These are phyloP conservation scores for Drosophila monieri DNA, from an alignment of 2,888 invertebrate genomes.

Conservation along the genomic window DNA sequence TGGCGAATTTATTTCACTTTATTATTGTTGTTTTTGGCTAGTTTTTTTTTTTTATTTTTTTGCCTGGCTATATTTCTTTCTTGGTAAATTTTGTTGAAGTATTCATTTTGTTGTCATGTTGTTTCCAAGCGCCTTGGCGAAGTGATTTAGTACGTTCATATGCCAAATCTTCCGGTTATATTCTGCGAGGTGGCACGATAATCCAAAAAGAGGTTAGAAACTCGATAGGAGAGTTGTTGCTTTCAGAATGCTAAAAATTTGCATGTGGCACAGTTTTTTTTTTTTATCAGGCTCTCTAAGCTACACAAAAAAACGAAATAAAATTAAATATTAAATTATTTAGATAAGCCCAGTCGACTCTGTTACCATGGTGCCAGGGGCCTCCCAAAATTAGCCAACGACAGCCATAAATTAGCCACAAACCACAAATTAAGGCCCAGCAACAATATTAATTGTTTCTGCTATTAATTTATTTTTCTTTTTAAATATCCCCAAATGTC, in stretches of 20 bases:
- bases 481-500: slow-evolving; percentile 72
- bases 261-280: slow-evolving; percentile 1
- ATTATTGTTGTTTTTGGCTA: slow-evolving; percentile 19
- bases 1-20: slow-evolving; percentile 47
- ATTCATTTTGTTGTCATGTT: slow-evolving; percentile 80
- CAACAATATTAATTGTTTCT: slow-evolving; percentile 24
- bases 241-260: background rate
- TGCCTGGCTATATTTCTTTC: slow-evolving; percentile 59
- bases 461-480: slow-evolving; percentile 54
- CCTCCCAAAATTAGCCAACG: slow-evolving; percentile 67
- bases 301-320: background rate
- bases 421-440: slow-evolving; percentile 36
- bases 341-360: slow-evolving; percentile 2
- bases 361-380: slow-evolving; percentile 59
- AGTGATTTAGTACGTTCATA: slow-evolving; percentile 73
- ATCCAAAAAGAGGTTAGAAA: slow-evolving; percentile 17
- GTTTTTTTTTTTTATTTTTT: slow-evolving; percentile 21
- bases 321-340: slow-evolving; percentile 1
- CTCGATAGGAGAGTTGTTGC: slow-evolving; percentile 9
- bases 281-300: too few species aligned
- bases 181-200: slow-evolving; percentile 11
- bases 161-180: slow-evolving; percentile 68
- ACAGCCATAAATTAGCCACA: slow-evolving; percentile 64
- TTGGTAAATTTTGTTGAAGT: slow-evolving; percentile 70
- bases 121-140: slow-evolving; percentile 70